Base-by-base conservation (phyloP, 2,113 vertebrate genomes). In the Phoenicopterus ruber region DNA sequence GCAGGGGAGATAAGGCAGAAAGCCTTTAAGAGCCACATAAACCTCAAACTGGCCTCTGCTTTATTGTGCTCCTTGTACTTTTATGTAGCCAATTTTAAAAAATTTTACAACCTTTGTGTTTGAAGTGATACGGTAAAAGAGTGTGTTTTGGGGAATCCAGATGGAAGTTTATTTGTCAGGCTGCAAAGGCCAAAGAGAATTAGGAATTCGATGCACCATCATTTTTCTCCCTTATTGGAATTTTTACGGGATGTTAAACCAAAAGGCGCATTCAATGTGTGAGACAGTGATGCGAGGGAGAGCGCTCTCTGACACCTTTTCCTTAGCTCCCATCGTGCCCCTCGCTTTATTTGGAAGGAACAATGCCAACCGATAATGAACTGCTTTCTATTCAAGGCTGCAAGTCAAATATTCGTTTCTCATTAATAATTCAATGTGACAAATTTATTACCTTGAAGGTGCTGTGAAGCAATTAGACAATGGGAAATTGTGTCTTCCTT, bases 371-470 rank as follows among this genome's bases (percentile, higher is more conserved):
- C 42, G 88, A 97, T 98, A 98, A 98, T 98, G 96, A 98, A 97
- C 97, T 98, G 62, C 97, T 98, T 98, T 97, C 96, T 97, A 98
- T 98, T 98, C 98, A 97, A 95, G 94, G 94, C 94, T 96, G 93
- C 89, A 96, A 98, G 97, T 98, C 98, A 98, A 98, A 98, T 98
- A 98, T 97, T 98, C 90, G 2, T 94, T 98, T 97, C 97, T 98
- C 97, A 98, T 98, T 98, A 98, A 98, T 98, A 98, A 98, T 98
- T 98, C 98, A 98, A 94, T 81, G 96, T 98, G 98, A 98, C 98
- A 98, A 98, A 98, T 98, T 97, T 98, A 98, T 98, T 98, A 98
- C 97, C 96, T 98, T 97, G 94, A 98, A 98, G 98, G 97, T 98
- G 93, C 97, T 97, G 93, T 50, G 97, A 98, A 96, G 97, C 98